phyloP scores from a whole-genome alignment of 2,797 vertebrate species.

The Chaunax sp. region DNA sequence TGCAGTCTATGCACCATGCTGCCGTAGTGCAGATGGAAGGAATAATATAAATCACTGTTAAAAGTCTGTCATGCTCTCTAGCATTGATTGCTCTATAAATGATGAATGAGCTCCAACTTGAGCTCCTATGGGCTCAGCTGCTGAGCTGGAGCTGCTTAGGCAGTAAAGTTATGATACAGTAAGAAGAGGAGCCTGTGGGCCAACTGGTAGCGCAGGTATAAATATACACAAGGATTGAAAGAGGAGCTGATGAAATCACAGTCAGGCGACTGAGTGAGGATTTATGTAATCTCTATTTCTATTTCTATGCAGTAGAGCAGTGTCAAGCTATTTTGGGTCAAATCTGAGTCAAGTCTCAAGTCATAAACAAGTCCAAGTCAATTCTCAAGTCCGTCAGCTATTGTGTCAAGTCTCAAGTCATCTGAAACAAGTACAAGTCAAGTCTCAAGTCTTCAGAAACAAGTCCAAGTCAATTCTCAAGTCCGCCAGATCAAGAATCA shows the following conservation, averaged over 20 bases:
- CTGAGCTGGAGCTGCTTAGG: conserved; percentile 20
- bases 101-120: conserved; percentile 14
- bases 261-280: too few relatives aligned
- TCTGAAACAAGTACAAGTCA: neutral
- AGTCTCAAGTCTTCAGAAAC: neutral
- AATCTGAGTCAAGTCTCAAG: neutral
- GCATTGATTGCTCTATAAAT: conserved; percentile 1
- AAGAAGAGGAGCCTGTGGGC: conserved; percentile 27
- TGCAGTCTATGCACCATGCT: neutral
- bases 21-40: conserved; percentile 15
- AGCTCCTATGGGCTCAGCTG: neutral
- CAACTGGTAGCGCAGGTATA: conserved; percentile 38
- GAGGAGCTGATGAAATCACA: conserved; percentile 32
- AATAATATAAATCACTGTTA: conserved; percentile 6
- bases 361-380: neutral
- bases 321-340: neutral
- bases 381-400: too few relatives aligned
- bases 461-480: too few relatives aligned
- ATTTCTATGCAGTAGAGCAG: too few relatives aligned
- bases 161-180: conserved; percentile 18
- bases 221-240: conserved; percentile 36
- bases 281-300: neutral
- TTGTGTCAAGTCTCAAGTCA: too few relatives aligned
- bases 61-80: conserved; percentile 15
- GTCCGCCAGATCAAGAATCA: too few relatives aligned